Evolutionary conservation across 2,888 invertebrate genomes (phyloP), one percentile per base, ranked within the genome.

Genomic region (Limnephilus marmoratus): DNA sequence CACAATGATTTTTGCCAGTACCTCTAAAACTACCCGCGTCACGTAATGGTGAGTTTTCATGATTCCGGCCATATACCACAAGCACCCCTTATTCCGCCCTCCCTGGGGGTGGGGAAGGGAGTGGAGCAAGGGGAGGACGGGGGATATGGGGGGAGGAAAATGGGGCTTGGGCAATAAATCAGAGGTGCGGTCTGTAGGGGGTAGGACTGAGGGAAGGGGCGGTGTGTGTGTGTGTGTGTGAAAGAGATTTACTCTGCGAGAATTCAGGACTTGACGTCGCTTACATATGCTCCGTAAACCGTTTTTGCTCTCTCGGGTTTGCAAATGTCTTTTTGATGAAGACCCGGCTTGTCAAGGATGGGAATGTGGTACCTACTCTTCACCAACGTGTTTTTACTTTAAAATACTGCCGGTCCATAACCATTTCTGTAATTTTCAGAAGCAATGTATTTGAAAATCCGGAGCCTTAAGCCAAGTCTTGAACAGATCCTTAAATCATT

Each of bases 221-320:
- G 83, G 91, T 91, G 49, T 90, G 81, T 41, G 89, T 87, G 82
- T 83, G 90, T 87, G 90, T 87, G 92, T 83, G 85, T 85, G 91
- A 93, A 92, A 93, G 93, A 93, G 93, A 93, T 93, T 93, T 93
- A 93, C 93, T 91, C 92, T 92, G 92, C 87, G 92, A 92, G 93
- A 93, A 92, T 93, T 93, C 91, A 92, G 92, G 92, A 93, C 92
- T 93, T 89, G 90, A 85, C 87, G 91, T 93, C 91, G 89, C 90
- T 86, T 91, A 90, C 93, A 91, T 92, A 91, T 93, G 92, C 91
- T 82, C 68, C 87, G 49, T 13, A 49, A 89, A 68, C 88, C 80
- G 88, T 68, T 89, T 80, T 89, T 80, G 88, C 88, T 80, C 68
- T 89, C 88, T 24, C 68, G 87, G 49, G 29, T 87, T 87, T 24